These are phyloP conservation scores for Ormyrus rosae DNA, from an alignment of 2,888 invertebrate genomes.

Conservation along the genomic window DNA sequence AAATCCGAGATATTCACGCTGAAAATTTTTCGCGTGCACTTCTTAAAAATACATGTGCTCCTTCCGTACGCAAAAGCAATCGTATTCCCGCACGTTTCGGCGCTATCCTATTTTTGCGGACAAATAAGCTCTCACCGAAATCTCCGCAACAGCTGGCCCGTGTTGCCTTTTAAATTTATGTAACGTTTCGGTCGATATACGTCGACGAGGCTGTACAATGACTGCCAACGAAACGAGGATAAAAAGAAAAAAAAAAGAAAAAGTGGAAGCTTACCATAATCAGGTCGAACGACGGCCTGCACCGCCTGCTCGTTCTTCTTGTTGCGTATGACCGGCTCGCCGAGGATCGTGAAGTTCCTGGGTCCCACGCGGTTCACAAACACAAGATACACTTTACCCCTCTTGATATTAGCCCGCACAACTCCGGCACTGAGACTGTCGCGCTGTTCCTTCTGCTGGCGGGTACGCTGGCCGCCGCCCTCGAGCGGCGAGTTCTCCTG, in stretches of 20 bases:
- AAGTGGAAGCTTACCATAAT: slow-evolving; percentile 70
- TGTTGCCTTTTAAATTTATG: neutral
- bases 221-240: too few relatives aligned
- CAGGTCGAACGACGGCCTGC: slow-evolving; percentile 74
- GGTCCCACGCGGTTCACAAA: slow-evolving; percentile 79
- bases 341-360: slow-evolving; percentile 79
- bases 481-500: slow-evolving; percentile 62
- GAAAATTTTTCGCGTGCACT: too few relatives aligned
- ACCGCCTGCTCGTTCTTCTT: slow-evolving; percentile 75
- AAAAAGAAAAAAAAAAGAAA: neutral
- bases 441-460: slow-evolving; percentile 61
- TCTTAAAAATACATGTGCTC: too few relatives aligned
- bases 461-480: slow-evolving; percentile 4
- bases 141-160: neutral
- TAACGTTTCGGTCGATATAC: too few relatives aligned
- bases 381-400: slow-evolving; percentile 79
- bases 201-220: too few relatives aligned
- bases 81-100: too few relatives aligned
- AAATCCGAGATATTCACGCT: too few relatives aligned
- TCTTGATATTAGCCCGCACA: slow-evolving; percentile 79
- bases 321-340: slow-evolving; percentile 77
- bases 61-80: too few relatives aligned
- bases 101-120: neutral
- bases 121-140: slow-evolving; percentile 16
- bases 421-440: slow-evolving; percentile 70